Base-by-base conservation (phyloP, 2,797 vertebrate genomes). In the Cephalopachus bancanus region DNA sequence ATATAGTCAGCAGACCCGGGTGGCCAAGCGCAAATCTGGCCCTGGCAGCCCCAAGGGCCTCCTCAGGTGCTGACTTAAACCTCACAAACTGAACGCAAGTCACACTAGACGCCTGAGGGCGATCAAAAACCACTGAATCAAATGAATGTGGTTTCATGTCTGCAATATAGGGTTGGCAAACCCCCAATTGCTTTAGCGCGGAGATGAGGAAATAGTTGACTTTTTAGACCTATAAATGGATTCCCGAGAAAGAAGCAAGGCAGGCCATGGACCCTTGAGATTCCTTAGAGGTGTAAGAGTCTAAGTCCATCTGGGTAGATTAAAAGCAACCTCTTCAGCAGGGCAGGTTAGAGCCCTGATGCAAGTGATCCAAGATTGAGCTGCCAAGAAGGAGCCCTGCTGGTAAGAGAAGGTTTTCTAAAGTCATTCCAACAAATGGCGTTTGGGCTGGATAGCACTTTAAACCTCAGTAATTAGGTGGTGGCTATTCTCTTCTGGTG, bases 401-500 rank as follows among this genome's bases (percentile, higher is more conserved):
- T 14, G 33, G 28, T 59, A 60, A 92, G 49, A 95, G 62, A 44
- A 79, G 83, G 49, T 53, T 94, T 93, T 93, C 85, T 79, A 74
- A 79, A 91, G 26, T 83, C 67, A 60, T 83, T 86, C 30, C 57
- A 37, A 30, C 2, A 9, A 94, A 62, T 33, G 64, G 44, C 2
- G 0, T 78, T 89, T 55, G 71, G 53, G 33, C 76, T 89, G 5
- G 5, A 0, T 20, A 94, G 91, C 64, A 65, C 67, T 67, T 49
- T 37, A 95, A 95, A 89, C 59, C 92, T 95, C 78, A 60, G 53
- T 37, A 83, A 30, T 97, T 97, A 95, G 87, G 69, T 93, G 79
- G 91, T 1, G 1, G 57, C 78, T 79, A 60, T 37, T 96, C 94
- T 97, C 71, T 90, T 92, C 88, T 83, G 94, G 37, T 19, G 84